Percentiles rank a stretch among this genome's conserved stretches.
These are phyloP conservation scores for Rhegmatorhina hoffmannsi DNA, from an alignment of 2,113 vertebrate species.

Conservation along the genomic window DNA sequence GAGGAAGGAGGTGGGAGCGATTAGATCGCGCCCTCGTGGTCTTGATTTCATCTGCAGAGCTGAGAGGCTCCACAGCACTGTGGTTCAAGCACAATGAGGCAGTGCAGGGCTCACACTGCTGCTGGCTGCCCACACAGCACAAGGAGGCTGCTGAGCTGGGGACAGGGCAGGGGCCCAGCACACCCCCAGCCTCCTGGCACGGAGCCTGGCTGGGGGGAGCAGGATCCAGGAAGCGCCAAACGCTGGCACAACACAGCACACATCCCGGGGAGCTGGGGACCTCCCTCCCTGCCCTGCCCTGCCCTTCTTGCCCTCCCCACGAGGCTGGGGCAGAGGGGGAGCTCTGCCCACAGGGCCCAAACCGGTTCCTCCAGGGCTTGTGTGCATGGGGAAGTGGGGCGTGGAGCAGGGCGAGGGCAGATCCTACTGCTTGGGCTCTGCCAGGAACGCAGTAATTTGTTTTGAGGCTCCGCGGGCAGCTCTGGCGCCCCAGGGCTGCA, in stretches of 20 bases:
- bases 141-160: not conserved
- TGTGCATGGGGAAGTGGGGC: accelerated
- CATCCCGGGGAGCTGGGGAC: not conserved
- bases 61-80: accelerated
- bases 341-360: not conserved
- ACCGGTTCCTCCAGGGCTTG: constrained; percentile 30
- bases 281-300: not conserved
- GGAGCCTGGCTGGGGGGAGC: not conserved
- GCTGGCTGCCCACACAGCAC: accelerated
- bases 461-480: not conserved
- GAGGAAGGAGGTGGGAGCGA: not conserved
- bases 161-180: too few relatives aligned
- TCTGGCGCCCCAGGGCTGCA: not conserved
- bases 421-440: not conserved
- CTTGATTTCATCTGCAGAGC: not conserved
- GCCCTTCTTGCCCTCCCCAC: not conserved
- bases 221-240: not conserved
- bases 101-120: accelerated
- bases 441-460: accelerated
- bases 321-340: accelerated
- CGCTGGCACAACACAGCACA: not conserved
- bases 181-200: not conserved
- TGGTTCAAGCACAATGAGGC: accelerated
- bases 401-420: not conserved
- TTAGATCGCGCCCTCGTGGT: accelerated